Percentiles rank a stretch among this genome's conserved stretches.
phyloP scores from a whole-genome alignment of 2,113 vertebrate genomes.

The Ranitomeya imitator region DNA sequence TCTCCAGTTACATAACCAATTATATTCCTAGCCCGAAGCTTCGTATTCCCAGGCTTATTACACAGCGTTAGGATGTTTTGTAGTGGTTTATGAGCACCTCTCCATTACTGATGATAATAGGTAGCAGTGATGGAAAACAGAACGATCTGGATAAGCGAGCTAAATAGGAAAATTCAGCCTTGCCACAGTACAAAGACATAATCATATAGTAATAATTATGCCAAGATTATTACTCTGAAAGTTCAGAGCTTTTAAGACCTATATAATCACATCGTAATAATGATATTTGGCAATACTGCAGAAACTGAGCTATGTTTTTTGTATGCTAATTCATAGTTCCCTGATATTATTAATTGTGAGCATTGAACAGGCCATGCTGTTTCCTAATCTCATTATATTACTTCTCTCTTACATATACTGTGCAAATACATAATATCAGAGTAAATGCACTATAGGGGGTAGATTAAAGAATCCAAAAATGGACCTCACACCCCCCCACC shows the following conservation, averaged over 20 bases:
- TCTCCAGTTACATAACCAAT: conserved; percentile 37
- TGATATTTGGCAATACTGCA: conserved; percentile 7
- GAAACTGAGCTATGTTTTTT: conserved; percentile 22
- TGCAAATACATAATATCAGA: not conserved
- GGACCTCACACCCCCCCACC: no score
- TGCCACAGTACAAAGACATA: conserved; percentile 24
- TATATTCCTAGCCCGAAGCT: conserved; percentile 41
- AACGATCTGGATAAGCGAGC: not conserved
- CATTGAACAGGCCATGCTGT: not conserved
- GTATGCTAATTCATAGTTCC: conserved; percentile 19
- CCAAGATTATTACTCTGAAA: conserved; percentile 22
- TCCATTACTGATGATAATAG: conserved; percentile 45
- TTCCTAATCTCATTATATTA: not conserved
- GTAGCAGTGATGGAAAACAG: conserved; percentile 7
- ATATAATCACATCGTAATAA: conserved; percentile 28
- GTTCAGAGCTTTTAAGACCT: conserved; percentile 24
- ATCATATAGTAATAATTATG: conserved; percentile 36
- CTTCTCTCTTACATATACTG: not conserved
- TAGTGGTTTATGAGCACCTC: conserved; percentile 41
- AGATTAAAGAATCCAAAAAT: not conserved
- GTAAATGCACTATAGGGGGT: not conserved
- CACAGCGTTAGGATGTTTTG: conserved; percentile 36
- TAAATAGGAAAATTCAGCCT: conserved; percentile 18
- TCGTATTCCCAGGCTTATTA: conserved; percentile 27
- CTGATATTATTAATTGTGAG: not conserved